Evolutionary conservation across 2,888 invertebrate genomes (phyloP).

Genomic region (Microctonus aethiopoides): DNA sequence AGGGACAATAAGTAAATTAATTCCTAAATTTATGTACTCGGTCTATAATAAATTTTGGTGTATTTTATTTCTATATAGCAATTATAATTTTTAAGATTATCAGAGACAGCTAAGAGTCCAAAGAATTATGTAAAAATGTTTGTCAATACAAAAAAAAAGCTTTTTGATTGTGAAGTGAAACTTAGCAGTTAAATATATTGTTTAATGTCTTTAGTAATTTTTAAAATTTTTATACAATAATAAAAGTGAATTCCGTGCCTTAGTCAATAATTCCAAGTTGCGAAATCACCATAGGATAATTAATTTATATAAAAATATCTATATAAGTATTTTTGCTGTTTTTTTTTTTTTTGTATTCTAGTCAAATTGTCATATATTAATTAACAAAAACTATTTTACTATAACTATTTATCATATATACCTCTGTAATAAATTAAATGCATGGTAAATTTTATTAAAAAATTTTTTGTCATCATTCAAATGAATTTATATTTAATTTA

Average conservation of each 20-base stretch:
- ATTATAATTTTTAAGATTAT: not conserved
- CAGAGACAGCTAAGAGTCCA: constrained; percentile 52
- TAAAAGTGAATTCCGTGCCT: not conserved
- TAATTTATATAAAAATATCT: not conserved
- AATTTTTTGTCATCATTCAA: not conserved
- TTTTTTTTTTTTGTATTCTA: constrained; percentile 19
- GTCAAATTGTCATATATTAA: constrained; percentile 10
- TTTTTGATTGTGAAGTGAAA: not conserved
- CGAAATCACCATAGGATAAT: not conserved
- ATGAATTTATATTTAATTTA: not conserved
- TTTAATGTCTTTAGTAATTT: not conserved
- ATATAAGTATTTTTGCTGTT: not conserved
- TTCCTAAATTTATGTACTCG: not conserved
- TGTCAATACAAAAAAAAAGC: not conserved
- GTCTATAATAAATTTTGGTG: not conserved
- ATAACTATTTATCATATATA: not conserved
- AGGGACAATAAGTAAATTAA: not conserved
- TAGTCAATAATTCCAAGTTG: not conserved
- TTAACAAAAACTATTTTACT: not conserved
- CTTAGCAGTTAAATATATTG: not conserved
- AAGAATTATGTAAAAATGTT: constrained; percentile 42
- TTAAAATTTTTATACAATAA: not conserved
- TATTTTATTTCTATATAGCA: not conserved
- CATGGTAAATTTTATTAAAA: not conserved
- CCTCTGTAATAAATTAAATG: not conserved